Base-by-base conservation (phyloP, 2,113 vertebrate genomes). In the Myotis davidii region DNA sequence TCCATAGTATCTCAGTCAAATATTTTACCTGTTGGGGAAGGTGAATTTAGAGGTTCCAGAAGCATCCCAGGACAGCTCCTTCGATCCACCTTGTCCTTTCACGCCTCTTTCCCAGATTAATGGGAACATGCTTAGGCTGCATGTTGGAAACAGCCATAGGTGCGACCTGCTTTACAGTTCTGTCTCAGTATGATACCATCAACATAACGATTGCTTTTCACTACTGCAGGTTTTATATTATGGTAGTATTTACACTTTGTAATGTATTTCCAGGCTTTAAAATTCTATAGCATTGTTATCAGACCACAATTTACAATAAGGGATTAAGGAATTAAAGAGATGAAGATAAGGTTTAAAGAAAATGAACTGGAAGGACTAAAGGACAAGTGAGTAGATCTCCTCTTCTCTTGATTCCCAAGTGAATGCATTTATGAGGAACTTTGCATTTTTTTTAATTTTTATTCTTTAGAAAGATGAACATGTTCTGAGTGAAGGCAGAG, bases 301-400 rank as follows among this genome's bases (percentile, higher is more conserved):
- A 74, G 32, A 70, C 4, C 21, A 64, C 17, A 85, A 11, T 21
- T 65, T 56, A 85, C 76, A 74, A 48, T 56, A 56, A 59, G 39
- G 25, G 70, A 81, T 39, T 85, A 77, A 79, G 11, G 25, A 13
- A 76, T 34, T 37, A 74, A 67, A 50, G 52, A 77, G 37, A 39
- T 77, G 81, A 93, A 89, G 34, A 89, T 72, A 17, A 39, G 25
- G 12, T 69, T 91, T 72, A 92, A 87, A 90, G 69, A 89, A 90
- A 87, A 42, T 52, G 13, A 73, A 2, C 54, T 48, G 7, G 39
- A 94, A 59, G 42, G n/a, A 50, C 18, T 74, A 52, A 85, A 52
- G 52, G 56, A 87, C 42, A 54, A 54, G 8, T 86, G 67, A 82
- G 23, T 77, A 32, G 34, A 59, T 96, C 87, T 83, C 16, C 32